phyloP scores from a whole-genome alignment of 2,113 vertebrate genomes.

The Solea solea region DNA sequence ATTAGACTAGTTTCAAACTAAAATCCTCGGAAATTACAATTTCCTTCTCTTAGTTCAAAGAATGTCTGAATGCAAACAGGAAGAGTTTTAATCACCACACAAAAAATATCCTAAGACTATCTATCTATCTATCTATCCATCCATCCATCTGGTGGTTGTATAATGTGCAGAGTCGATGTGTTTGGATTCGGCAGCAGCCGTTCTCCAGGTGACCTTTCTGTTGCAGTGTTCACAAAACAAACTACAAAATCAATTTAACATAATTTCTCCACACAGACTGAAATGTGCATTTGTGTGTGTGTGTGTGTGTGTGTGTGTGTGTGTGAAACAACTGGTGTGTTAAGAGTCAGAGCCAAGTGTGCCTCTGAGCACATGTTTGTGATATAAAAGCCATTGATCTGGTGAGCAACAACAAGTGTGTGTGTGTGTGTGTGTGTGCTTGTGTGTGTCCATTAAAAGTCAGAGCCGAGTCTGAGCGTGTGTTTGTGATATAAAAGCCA shows the following conservation, averaged over 20 bases:
- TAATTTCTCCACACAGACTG: slow-evolving; percentile 45
- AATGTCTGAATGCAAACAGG: too few species aligned
- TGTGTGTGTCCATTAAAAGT: slow-evolving; percentile 2
- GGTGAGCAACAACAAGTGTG: slow-evolving; percentile 12
- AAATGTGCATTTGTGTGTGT: slow-evolving; percentile 19
- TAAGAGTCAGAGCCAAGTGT: not conserved
- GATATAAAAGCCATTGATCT: slow-evolving; percentile 58
- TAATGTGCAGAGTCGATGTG: slow-evolving; percentile 28
- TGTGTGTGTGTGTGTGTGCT: slow-evolving; percentile 9
- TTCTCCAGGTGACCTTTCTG: slow-evolving; percentile 60
- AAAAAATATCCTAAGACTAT: too few species aligned
- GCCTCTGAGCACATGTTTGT: not conserved
- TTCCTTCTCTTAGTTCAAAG: too few species aligned
- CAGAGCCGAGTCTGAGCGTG: not conserved
- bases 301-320: slow-evolving; percentile 35
- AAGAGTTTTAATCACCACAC: too few species aligned
- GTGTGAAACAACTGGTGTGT: slow-evolving; percentile 17
- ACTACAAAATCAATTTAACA: slow-evolving; percentile 65
- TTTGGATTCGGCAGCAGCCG: slow-evolving; percentile 41
- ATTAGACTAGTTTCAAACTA: too few species aligned
- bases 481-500: slow-evolving; percentile 46
- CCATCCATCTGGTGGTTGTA: not conserved
- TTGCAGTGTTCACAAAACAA: slow-evolving; percentile 54
- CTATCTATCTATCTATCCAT: not conserved
- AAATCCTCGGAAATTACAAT: too few species aligned